phyloP scores from a whole-genome alignment of 64 coral and sea anemone species.

The Actinia tenebrosa region DNA sequence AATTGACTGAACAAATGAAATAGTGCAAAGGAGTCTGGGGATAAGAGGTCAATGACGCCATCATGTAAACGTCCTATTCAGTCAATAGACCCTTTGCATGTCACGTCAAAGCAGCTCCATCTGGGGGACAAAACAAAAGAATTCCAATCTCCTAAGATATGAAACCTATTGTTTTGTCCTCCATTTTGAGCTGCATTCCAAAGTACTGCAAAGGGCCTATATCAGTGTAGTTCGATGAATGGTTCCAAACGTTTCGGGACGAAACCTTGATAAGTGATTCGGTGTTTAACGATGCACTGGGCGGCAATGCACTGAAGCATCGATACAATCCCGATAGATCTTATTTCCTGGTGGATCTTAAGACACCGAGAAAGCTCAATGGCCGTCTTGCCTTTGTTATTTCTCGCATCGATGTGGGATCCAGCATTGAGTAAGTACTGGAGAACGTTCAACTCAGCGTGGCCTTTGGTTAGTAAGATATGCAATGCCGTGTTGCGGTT shows the following conservation, averaged over 20 bases:
- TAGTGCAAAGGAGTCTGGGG: too few species aligned
- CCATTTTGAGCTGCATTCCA: too few species aligned
- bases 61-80: too few species aligned
- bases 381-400: slow-evolving; percentile 46
- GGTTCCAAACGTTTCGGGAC: slow-evolving; percentile 58
- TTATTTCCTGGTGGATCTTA: slow-evolving; percentile 56
- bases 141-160: too few species aligned
- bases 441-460: slow-evolving; percentile 67
- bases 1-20: too few species aligned
- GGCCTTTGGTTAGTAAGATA: slow-evolving; percentile 70
- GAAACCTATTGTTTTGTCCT: too few species aligned
- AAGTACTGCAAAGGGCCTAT: too few species aligned
- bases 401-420: slow-evolving; percentile 71
- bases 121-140: too few species aligned
- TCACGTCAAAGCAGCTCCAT: too few species aligned
- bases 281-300: slow-evolving; percentile 32
- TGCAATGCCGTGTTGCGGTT: slow-evolving; percentile 67
- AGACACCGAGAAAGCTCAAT: slow-evolving; percentile 59
- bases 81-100: too few species aligned
- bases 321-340: slow-evolving; percentile 36
- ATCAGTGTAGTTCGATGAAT: slow-evolving; percentile 71
- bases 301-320: slow-evolving; percentile 67
- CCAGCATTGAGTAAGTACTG: slow-evolving; percentile 52
- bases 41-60: not conserved
- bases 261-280: slow-evolving; percentile 39